A percentile compares a stretch with the other conserved stretches of the same genome.
Conservation (phyloP, 2,113 vertebrate genomes). For the Coregonus clupeaformis region DNA sequence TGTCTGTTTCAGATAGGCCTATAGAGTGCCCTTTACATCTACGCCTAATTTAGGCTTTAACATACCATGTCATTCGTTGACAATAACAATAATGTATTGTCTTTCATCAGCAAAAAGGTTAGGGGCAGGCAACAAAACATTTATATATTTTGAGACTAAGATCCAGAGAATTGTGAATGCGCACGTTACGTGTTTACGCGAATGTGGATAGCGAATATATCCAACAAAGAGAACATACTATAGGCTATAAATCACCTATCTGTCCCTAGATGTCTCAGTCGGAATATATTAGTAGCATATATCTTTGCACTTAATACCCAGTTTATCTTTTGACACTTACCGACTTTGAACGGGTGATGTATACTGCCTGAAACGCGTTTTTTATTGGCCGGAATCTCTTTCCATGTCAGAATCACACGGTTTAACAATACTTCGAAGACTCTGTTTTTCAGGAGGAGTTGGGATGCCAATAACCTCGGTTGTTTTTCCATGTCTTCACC, state of each 20-base stretch:
- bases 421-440: constrained; percentile 26
- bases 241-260: neutral
- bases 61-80: too few relatives aligned
- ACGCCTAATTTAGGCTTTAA: too few relatives aligned
- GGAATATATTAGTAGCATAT: neutral
- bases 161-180: neutral
- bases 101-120: too few relatives aligned
- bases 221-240: neutral
- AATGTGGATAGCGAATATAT: too few relatives aligned
- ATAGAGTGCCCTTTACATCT: too few relatives aligned
- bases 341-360: constrained; percentile 4
- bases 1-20: too few relatives aligned
- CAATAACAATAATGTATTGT: too few relatives aligned
- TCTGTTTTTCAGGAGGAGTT: constrained; percentile 13
- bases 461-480: constrained; percentile 19
- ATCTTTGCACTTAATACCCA: too few relatives aligned
- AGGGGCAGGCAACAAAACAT: too few relatives aligned
- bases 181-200: neutral
- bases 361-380: neutral
- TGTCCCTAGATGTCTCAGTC: neutral
- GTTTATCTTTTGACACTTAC: constrained; percentile 14
- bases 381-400: neutral
- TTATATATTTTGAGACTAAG: neutral
- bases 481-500: constrained; percentile 26
- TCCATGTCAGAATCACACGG: constrained; percentile 26